Percentiles rank a stretch among this genome's conserved stretches.
phyloP scores from a whole-genome alignment of 2,888 invertebrate species.

The Synergus laeviventris region DNA sequence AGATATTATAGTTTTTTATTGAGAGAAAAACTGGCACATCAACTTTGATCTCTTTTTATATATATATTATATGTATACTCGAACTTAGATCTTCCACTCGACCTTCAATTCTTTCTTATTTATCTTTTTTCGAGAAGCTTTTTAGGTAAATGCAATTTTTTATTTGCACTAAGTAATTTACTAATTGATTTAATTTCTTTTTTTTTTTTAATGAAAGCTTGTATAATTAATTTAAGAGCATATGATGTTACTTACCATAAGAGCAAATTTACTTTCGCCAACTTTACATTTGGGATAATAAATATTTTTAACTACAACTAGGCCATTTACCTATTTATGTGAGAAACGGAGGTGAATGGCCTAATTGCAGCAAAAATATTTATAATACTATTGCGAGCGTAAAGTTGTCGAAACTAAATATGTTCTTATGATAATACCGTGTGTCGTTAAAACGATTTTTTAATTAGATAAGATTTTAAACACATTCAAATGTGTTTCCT shows the following conservation, averaged over 20 bases:
- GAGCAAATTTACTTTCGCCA: too few species aligned
- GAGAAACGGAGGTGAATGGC: too few species aligned
- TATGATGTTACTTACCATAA: too few species aligned
- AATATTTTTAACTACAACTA: too few species aligned
- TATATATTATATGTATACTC: background rate
- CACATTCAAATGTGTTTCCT: background rate
- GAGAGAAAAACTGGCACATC: background rate
- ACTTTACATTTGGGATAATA: too few species aligned
- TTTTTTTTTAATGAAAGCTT: too few species aligned
- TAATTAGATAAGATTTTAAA: background rate
- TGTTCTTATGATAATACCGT: background rate
- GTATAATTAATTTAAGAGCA: too few species aligned
- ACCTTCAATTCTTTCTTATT: background rate
- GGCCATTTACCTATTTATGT: too few species aligned
- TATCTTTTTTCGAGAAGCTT: background rate
- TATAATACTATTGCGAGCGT: too few species aligned
- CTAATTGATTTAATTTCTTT: background rate
- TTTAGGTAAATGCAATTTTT: constrained; percentile 9
- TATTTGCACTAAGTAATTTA: background rate
- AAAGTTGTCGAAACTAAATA: too few species aligned
- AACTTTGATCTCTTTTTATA: background rate
- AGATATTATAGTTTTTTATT: background rate
- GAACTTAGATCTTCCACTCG: background rate
- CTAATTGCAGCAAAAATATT: too few species aligned
- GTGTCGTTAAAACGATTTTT: background rate